Evolutionary conservation across 2,797 vertebrate species (phyloP), one percentile per base, ranked within the genome.

Genomic region (Macropodus opercularis): DNA sequence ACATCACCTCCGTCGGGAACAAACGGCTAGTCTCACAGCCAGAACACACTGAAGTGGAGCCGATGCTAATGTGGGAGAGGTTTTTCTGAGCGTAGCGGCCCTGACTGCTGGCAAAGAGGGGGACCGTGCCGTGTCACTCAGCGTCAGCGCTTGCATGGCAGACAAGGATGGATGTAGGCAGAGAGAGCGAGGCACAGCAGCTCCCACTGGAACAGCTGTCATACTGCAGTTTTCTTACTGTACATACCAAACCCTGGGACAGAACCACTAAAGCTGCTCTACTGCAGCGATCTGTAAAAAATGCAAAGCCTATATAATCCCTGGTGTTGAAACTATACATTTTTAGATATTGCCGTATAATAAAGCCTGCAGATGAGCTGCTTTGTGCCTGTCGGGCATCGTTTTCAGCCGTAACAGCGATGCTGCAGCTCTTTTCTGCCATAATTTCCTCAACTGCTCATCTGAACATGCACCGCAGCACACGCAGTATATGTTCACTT

Each of bases 311-410:
- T 56, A 31, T 29, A 5, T n/a, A 47, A 73, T 73, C 59, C 42
- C 65, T 56, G 55, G 15, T 21, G 29, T 34, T 49, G 22, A 56
- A 79, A 75, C 71, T 68, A 74, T 72, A 79, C 63, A 74, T 76
- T 51, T 69, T 5, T 17, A 57, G 35, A 12, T 31, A 31, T 31
- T 31, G 12, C 31, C 19, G 40, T 22, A 69, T 68, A 69, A 76
- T 69, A 39, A 78, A 67, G 69, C 19, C 31, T 38, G 50, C 4
- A 22, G 34, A 69, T 68, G 64, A 68, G 56, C 19, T 49, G 31
- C 42, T 52, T 42, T 53, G 34, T 46, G 35, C 54, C 39, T 29
- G 19, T 38, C 42, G 39, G 48, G 26, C 42, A 4, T 55, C 46
- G 40, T 69, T 35, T 40, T 50, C 18, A n/a, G 26, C 27, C 24